phyloP scores from a whole-genome alignment of 2,888 invertebrate genomes.

The Eupeodes luniger region DNA sequence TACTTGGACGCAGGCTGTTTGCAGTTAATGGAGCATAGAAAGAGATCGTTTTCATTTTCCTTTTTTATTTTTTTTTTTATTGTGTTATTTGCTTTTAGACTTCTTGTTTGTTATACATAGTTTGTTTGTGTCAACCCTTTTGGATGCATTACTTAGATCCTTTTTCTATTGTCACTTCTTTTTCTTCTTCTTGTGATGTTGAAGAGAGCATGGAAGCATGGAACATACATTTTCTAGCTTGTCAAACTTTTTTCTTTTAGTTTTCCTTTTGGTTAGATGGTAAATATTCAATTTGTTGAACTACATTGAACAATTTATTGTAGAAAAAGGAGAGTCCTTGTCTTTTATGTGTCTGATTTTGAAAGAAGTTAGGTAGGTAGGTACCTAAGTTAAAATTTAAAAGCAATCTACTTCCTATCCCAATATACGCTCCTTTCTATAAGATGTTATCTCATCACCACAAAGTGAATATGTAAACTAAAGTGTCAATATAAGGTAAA shows the following conservation, averaged over 20 bases:
- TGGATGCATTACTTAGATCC: constrained; percentile 25
- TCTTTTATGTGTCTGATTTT: constrained; percentile 17
- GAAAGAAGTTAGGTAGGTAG: not conserved
- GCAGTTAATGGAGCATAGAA: constrained; percentile 70
- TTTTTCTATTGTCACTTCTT: constrained; percentile 23
- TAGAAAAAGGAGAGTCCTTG: constrained; percentile 30
- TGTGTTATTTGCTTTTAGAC: constrained; percentile 17
- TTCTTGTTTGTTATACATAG: constrained; percentile 4
- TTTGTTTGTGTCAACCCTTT: constrained; percentile 23
- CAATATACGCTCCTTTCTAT: too few species aligned
- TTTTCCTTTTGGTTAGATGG: constrained; percentile 45
- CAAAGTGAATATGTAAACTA: constrained; percentile 18
- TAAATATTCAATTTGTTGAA: constrained; percentile 72
- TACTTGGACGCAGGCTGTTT: constrained; percentile 67
- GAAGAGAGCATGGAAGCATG: constrained; percentile 10
- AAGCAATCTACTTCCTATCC: not conserved
- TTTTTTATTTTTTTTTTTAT: constrained; percentile 16
- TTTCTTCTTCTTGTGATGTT: too few species aligned
- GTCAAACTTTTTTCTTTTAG: constrained; percentile 47
- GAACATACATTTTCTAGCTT: constrained; percentile 4
- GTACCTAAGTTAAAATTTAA: constrained; percentile 41
- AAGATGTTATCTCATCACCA: not conserved
- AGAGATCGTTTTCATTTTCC: constrained; percentile 44
- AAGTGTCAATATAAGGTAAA: constrained; percentile 8
- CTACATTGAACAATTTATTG: constrained; percentile 45